Percentiles rank a stretch among this genome's conserved stretches.
Conservation (phyloP, 2,888 invertebrate species). For the Ornithoptera alexandrae region DNA sequence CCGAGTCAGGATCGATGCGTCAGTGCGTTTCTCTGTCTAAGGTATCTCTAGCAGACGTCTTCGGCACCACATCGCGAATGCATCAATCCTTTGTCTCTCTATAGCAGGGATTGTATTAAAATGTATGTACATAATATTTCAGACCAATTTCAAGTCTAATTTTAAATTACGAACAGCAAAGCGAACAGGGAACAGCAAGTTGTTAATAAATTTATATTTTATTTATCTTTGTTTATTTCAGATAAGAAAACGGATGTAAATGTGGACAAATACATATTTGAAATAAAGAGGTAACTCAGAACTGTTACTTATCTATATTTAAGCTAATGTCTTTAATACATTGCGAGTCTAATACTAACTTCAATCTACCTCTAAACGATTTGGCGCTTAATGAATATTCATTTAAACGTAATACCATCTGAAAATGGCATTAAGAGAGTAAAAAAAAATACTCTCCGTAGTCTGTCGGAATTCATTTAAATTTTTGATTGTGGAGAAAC, state of each 20-base stretch:
- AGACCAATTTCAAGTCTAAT: too few species aligned
- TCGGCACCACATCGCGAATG: too few species aligned
- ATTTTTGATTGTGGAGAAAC: slow-evolving; percentile 73
- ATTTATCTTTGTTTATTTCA: slow-evolving; percentile 4
- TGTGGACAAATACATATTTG: background rate
- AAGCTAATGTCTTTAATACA: slow-evolving; percentile 57
- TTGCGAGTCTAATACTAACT: slow-evolving; percentile 68
- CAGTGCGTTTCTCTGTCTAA: too few species aligned
- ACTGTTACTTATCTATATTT: background rate
- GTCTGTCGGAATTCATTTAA: slow-evolving; percentile 71
- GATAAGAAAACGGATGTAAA: slow-evolving; percentile 4
- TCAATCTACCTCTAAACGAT: slow-evolving; percentile 77
- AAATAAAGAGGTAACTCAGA: background rate
- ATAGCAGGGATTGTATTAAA: too few species aligned
- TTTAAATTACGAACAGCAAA: too few species aligned
- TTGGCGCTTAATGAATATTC: slow-evolving; percentile 77
- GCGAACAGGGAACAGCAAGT: too few species aligned
- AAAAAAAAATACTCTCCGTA: slow-evolving; percentile 55
- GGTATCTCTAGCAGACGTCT: too few species aligned
- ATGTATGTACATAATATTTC: too few species aligned
- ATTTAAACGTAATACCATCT: slow-evolving; percentile 73
- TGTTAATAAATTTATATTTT: background rate
- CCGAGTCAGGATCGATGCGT: too few species aligned
- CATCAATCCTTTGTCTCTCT: too few species aligned
- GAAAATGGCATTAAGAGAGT: slow-evolving; percentile 67